Base-by-base conservation (phyloP, 2,113 vertebrate genomes). In the Peromyscus californicus region DNA sequence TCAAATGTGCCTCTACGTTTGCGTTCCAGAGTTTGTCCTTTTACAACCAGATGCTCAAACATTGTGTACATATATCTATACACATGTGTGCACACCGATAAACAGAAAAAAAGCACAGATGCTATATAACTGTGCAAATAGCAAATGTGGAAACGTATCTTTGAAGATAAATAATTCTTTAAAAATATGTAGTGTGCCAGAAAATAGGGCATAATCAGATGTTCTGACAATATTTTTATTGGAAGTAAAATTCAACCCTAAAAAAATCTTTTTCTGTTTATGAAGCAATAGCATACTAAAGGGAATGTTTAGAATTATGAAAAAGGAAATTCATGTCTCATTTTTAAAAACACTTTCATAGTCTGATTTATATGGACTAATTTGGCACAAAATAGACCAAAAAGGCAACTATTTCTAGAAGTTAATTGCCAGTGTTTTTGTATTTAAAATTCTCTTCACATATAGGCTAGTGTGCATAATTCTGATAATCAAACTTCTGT, bases 91-190 rank as follows among this genome's bases (percentile, higher is more conserved):
- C 26, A 45, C 1, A 19, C 19, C 36, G 85, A 90, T 39, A 89
- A 89, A 94, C 26, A 93, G 82, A 69, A 36, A 51, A 33, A 91
- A 63, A 48, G n/a, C 36, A 65, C 19, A 36, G 63, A 70, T 86
- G 21, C 75, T 88, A 69, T 69, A 57, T 42, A 67, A 91, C 85
- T 67, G 19, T 12, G 75, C 91, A 94, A 67, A 51, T 1, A 85
- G 83, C 72, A 29, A 93, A 90, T 80, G 7, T 67, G 74, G 93
- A 89, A 97, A 92, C 74, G 21, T 96, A 78, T 42, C 51, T 87
- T 67, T 76, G 39, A 90, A 90, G 42, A 57, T 83, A 91, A 92
- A 93, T 39, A 85, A 29, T 76, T 67, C 26, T 57, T 7, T 72
- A 57, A 85, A 93, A 92, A 90, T 82, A 87, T 95, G 93, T 80